Conservation (phyloP, 2,888 invertebrate genomes). For the Melanostoma mellinum region DNA sequence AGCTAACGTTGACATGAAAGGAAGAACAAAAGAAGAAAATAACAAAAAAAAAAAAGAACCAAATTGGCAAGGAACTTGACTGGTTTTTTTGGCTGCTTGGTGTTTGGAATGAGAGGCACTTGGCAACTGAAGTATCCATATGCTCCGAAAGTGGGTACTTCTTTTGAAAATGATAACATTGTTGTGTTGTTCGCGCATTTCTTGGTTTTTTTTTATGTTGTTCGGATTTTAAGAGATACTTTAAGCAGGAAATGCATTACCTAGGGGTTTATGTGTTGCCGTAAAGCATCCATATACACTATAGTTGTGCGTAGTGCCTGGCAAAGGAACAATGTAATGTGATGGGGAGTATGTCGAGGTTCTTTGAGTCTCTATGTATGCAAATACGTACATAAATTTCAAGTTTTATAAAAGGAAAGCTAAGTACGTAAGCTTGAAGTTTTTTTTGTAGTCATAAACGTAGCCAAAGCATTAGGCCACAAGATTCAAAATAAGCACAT, state of each 20-base stretch:
- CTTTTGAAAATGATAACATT: constrained; percentile 61
- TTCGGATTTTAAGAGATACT: constrained; percentile 59
- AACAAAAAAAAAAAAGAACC: constrained; percentile 1
- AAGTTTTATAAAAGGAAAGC: too few species aligned
- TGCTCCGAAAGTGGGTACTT: constrained; percentile 15
- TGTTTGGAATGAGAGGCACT: constrained; percentile 22
- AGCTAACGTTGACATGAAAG: constrained; percentile 46
- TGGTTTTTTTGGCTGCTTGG: constrained; percentile 50
- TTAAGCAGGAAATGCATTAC: constrained; percentile 60
- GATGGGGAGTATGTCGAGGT: constrained; percentile 9
- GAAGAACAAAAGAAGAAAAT: not conserved
- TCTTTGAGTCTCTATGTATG: not conserved
- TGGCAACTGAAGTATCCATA: constrained; percentile 52
- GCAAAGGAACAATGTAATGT: constrained; percentile 20
- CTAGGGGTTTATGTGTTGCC: constrained; percentile 36
- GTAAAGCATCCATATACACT: constrained; percentile 15
- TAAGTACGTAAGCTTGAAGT: too few species aligned
- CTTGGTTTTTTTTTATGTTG: constrained; percentile 51
- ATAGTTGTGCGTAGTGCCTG: constrained; percentile 3
- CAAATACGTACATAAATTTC: too few species aligned
- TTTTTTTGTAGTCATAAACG: too few species aligned
- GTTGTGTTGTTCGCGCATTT: constrained; percentile 61
- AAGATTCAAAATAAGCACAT: too few species aligned
- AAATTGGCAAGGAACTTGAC: constrained; percentile 63
- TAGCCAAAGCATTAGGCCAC: too few species aligned